phyloP scores from a whole-genome alignment of 2,797 vertebrate species.

The Paramormyrops hopkinsi region DNA sequence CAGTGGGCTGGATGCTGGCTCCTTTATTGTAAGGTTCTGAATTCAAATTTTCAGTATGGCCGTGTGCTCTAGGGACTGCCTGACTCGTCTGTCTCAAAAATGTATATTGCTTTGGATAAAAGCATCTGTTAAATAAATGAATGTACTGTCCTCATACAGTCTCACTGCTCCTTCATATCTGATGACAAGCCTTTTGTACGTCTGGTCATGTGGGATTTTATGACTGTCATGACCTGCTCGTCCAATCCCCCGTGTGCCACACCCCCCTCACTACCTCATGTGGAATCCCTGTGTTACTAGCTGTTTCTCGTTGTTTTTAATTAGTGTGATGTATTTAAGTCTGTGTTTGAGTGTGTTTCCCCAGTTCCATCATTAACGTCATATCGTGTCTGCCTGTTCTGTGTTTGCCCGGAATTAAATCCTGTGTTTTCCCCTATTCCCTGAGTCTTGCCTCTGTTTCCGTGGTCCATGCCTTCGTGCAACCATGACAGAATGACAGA shows the following conservation, averaged over 20 bases:
- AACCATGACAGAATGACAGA: neutral
- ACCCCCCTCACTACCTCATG: neutral
- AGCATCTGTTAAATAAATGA: neutral
- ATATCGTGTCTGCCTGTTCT: neutral
- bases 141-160: neutral
- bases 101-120: neutral
- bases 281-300: neutral
- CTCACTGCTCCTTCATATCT: neutral
- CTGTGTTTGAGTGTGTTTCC: neutral
- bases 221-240: neutral
- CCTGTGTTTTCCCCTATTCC: neutral
- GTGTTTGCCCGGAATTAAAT: neutral
- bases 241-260: neutral
- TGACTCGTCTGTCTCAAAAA: neutral
- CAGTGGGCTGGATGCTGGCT: neutral
- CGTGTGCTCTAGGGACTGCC: neutral
- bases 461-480: neutral
- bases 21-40: neutral
- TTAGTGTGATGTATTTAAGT: neutral
- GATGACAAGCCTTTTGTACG: neutral
- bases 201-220: neutral
- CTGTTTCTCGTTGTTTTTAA: neutral
- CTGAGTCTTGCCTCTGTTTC: neutral
- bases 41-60: neutral
- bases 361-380: neutral